phyloP scores from a whole-genome alignment of 2,113 vertebrate genomes.

The Athene noctua region DNA sequence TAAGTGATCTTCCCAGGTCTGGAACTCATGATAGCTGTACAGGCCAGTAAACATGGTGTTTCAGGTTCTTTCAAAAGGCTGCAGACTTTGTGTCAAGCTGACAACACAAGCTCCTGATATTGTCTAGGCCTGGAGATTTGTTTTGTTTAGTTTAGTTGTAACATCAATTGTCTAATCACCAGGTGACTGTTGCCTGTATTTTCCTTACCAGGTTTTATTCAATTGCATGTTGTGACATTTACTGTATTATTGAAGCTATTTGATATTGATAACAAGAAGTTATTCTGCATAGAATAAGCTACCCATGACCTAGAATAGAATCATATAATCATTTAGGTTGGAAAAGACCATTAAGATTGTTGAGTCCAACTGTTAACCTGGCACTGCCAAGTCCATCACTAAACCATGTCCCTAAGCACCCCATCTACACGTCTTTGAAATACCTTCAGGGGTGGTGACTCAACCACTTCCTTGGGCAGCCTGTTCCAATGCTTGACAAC shows the following conservation, averaged over 20 bases:
- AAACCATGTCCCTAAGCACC: too few relatives aligned
- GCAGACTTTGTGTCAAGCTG: neutral
- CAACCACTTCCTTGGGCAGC: too few relatives aligned
- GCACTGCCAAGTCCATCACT: too few relatives aligned
- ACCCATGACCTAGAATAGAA: fast-evolving
- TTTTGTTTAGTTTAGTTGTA: neutral
- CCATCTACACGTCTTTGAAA: too few relatives aligned
- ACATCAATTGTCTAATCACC: neutral
- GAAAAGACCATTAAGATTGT: neutral
- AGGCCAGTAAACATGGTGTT: neutral
- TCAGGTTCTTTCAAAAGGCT: neutral
- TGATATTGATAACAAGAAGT: neutral
- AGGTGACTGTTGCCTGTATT: neutral
- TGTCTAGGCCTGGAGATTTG: neutral
- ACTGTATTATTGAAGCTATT: neutral
- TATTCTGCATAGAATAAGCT: neutral
- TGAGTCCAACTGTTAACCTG: too few relatives aligned
- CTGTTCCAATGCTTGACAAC: too few relatives aligned
- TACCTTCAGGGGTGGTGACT: too few relatives aligned
- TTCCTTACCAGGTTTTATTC: neutral
- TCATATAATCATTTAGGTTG: neutral
- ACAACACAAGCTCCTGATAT: neutral
- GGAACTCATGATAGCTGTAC: neutral
- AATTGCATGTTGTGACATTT: too few relatives aligned
- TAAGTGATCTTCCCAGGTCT: neutral